Evolutionary conservation across 2,797 vertebrate species (phyloP), one percentile per base, ranked within the genome.

Genomic region (Cyprinella venusta): DNA sequence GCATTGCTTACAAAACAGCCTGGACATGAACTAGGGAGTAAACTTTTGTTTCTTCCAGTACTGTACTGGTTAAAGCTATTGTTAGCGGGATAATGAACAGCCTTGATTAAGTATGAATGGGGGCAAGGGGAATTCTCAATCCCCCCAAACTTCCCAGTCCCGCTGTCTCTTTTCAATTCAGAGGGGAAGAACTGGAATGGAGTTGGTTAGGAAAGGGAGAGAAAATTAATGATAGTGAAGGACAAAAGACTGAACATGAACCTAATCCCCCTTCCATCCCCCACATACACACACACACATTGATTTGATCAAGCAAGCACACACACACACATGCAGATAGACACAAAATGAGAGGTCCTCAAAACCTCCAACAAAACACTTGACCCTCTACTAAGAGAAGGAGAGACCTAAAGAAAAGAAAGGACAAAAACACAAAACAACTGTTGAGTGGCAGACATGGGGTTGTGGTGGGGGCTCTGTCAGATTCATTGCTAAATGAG

Each of bases 341-440:
- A 72, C 74, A 61, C 64, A 79, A 45, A 89, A 85, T 82, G 45
- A 74, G 48, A 80, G 64, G 79, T 80, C 36, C 75, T 86, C 83
- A 36, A 76, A 82, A 71, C 63, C 81, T 80, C 61, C 76, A 69
- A 85, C 63, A 85, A 83, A 82, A 86, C 81, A 86, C 81, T 88
- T 88, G 85, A 88, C 82, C 84, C 81, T 84, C 80, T 76, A 19
- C 75, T 80, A 50, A 67, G 72, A 75, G 61, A 76, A 69, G 61
- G 72, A 72, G 77, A 64, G 50, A 68, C 48, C 71, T 5, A 15
- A 61, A 69, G 50, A 33, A 74, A 81, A 9, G 12, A 70, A 5
- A 3, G 33, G 24, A 38, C 80, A 76, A 86, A 86, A 87, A 67
- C 36, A 6, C 40, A 54, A 67, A 83, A 85, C 45, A 72, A 68